Base-by-base conservation (phyloP, 1,140 invertebrate species). In the Ips nitidus region DNA sequence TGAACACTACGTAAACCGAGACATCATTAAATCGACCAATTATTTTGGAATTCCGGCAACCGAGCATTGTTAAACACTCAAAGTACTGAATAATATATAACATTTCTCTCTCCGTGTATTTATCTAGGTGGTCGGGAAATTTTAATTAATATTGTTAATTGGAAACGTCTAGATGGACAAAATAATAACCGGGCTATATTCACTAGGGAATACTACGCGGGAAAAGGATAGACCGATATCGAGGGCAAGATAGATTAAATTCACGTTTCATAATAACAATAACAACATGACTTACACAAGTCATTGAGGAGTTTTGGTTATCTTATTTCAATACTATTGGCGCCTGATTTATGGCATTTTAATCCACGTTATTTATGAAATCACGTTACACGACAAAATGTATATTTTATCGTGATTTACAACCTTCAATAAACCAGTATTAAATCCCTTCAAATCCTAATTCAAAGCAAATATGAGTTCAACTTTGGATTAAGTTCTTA, bases 121-220 rank as follows among this genome's bases (percentile, higher is more conserved):
- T 74, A 74, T 74, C 73, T 74, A 74, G 73, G 73, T 71, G 70
- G 73, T 64, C 73, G 69, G 73, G 73, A 74, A 71, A 74, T 74
- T 74, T 74, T 74, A 74, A 74, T 74, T 74, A 74, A 74, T 74
- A 74, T 74, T 71, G 70, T 74, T 74, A 74, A 74, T 74, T 74
- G 73, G 73, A 74, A 74, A 74, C 67, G 73, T 74, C 73, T 74
- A 74, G 73, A 74, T 74, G 73, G 73, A 74, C 73, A 74, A 74
- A 74, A 74, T 74, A 74, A 74, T 74, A 74, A 74, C 70, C 59
- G 67, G 67, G 66, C 64, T 22, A 22, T 22, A 59, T 74, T 71
- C 73, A 52, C 73, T 45, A 45, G 66, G 70, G 73, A 71, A 66
- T 74, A 70, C 73, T 70, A 38, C 43, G 64, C 53, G 40, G 40